A percentile compares a stretch with the other conserved stretches of the same genome.
These are phyloP conservation scores for Percopsis omiscomaycus DNA, from an alignment of 2,797 vertebrate species.

Conservation along the genomic window DNA sequence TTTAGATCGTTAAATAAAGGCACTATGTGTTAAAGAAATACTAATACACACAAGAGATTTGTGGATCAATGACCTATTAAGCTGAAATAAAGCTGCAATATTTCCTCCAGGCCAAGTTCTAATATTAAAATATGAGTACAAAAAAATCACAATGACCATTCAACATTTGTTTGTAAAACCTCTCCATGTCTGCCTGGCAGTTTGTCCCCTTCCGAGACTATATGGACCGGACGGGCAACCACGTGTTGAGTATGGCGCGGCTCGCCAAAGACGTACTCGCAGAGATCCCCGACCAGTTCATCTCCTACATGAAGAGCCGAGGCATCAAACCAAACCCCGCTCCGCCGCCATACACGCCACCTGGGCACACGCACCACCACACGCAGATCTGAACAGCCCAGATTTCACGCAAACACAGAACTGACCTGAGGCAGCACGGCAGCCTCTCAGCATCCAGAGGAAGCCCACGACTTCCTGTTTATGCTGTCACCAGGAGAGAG, in stretches of 20 bases:
- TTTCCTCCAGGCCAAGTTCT: no score
- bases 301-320: conserved; percentile 96
- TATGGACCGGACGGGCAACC: conserved; percentile 88
- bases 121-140: no score
- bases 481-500: conserved; percentile 33
- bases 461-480: conserved; percentile 45
- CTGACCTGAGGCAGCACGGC: conserved; percentile 47
- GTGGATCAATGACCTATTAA: no score
- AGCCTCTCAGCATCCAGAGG: conserved; percentile 55
- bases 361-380: conserved; percentile 80
- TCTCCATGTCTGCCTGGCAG: conserved; percentile 62
- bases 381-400: conserved; percentile 80
- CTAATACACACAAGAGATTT: no score
- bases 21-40: no score
- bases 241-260: conserved; percentile 93
- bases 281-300: conserved; percentile 96
- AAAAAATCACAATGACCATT: no score
- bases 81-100: no score
- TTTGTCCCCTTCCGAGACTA: conserved; percentile 96
- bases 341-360: conserved; percentile 74
- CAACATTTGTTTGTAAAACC: no score
- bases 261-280: conserved; percentile 95
- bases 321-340: conserved; percentile 89
- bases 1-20: no score
- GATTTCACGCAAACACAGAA: not conserved